Evolutionary conservation across 2,888 invertebrate genomes (phyloP).

Genomic region (Sphecodes monilicornis): DNA sequence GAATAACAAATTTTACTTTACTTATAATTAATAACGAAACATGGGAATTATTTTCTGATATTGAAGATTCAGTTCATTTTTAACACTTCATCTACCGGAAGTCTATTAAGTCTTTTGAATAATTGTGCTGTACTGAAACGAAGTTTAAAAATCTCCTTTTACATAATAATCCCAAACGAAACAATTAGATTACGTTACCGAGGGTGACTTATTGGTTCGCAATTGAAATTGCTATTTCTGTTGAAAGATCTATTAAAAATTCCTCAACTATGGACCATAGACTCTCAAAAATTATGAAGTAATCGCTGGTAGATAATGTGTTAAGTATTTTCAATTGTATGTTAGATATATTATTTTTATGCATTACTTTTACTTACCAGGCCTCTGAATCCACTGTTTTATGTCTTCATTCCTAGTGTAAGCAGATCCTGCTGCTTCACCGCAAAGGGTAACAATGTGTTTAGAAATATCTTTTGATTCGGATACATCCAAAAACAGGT

Average conservation of each 20-base stretch:
- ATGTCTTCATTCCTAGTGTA: conserved; percentile 92
- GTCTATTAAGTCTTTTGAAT: not conserved
- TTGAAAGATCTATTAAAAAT: too few species aligned
- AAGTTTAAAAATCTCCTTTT: not conserved
- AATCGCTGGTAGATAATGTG: too few species aligned
- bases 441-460: conserved; percentile 91
- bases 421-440: conserved; percentile 91
- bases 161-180: not conserved
- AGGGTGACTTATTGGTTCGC: not conserved
- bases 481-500: conserved; percentile 91
- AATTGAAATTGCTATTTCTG: too few species aligned
- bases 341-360: not conserved
- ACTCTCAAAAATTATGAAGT: too few species aligned
- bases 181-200: not conserved
- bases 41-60: not conserved
- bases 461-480: conserved; percentile 90
- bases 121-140: not conserved
- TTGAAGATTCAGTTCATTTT: not conserved
- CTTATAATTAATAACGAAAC: not conserved
- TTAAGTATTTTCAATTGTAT: not conserved
- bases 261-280: too few species aligned
- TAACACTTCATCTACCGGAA: not conserved
- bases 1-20: conserved; percentile 14
- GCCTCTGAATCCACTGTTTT: conserved; percentile 91
- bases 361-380: conserved; percentile 86